Percentiles rank a stretch among this genome's conserved stretches.
Evolutionary conservation across 1,140 invertebrate genomes (phyloP).

Genomic region (Melanaphis sacchari): DNA sequence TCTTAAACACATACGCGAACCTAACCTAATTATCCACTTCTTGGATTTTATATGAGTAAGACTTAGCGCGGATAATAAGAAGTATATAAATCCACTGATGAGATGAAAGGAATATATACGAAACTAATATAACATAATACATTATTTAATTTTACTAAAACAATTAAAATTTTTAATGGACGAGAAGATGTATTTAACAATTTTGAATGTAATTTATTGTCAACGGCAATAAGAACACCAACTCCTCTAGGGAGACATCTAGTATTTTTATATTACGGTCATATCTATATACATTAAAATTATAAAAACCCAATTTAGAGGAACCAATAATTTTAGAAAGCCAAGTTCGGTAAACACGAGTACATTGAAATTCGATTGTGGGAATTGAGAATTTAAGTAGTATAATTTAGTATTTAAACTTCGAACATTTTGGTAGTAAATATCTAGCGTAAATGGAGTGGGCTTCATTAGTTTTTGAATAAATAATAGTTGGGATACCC

Average conservation of each 20-base stretch:
- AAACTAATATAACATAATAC: conserved; percentile 7
- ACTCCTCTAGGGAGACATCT: background rate
- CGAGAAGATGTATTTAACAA: background rate
- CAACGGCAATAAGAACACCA: conserved; percentile 5
- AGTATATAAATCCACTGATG: conserved; percentile 24
- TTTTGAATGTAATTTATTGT: background rate
- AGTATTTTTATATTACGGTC: conserved; percentile 20
- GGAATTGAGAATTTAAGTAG: too few relatives aligned
- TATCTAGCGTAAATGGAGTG: too few relatives aligned
- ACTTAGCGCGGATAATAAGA: too few relatives aligned
- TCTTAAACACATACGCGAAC: too few relatives aligned
- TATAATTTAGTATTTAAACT: too few relatives aligned
- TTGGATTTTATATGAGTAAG: too few relatives aligned
- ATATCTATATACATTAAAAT: background rate
- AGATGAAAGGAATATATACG: background rate
- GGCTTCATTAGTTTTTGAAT: too few relatives aligned
- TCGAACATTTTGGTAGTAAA: too few relatives aligned
- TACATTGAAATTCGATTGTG: background rate
- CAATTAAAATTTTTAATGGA: conserved; percentile 4
- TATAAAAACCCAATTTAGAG: background rate
- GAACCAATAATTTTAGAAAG: conserved; percentile 19
- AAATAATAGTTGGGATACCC: too few relatives aligned
- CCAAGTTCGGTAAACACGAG: background rate
- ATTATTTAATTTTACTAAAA: background rate
- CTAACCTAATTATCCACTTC: too few relatives aligned